Percentiles rank a stretch among this genome's conserved stretches.
Conservation (phyloP, 2,113 vertebrate species). For the Mixornis gularis region DNA sequence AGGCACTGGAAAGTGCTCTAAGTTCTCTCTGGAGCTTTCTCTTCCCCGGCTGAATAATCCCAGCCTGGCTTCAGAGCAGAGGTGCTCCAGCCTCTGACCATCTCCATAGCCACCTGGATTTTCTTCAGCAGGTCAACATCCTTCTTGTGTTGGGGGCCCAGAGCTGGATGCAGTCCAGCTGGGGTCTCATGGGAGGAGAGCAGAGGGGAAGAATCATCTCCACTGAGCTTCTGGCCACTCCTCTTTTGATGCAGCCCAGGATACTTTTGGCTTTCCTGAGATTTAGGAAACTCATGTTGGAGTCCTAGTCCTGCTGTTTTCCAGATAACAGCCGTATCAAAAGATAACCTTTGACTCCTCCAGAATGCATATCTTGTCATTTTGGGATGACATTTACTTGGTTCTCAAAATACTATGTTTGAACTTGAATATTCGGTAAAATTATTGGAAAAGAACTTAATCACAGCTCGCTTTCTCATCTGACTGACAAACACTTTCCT, state of each 20-base stretch:
- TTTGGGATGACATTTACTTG: neutral
- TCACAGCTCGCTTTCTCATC: neutral
- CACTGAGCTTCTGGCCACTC: neutral
- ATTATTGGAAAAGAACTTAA: neutral
- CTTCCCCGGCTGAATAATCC: neutral
- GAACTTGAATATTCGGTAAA: neutral
- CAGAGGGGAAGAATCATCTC: neutral
- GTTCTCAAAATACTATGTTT: neutral
- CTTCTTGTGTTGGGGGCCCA: neutral
- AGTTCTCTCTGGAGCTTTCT: neutral
- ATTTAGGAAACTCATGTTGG: neutral
- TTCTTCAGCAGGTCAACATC: neutral
- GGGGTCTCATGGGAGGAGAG: neutral
- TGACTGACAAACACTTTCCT: fast-evolving
- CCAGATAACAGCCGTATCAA: neutral
- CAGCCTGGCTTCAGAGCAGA: neutral
- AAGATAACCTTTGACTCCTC: neutral
- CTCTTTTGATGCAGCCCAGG: neutral
- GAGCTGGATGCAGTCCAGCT: neutral
- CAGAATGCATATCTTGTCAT: neutral
- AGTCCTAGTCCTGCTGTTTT: neutral
- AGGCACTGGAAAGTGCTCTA: neutral
- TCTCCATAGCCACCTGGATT: neutral
- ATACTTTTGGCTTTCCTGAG: neutral
- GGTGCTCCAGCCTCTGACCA: neutral